These are phyloP conservation scores for Acanthosepion esculentum DNA, from an alignment of 2,888 invertebrate genomes.

Conservation along the genomic window DNA sequence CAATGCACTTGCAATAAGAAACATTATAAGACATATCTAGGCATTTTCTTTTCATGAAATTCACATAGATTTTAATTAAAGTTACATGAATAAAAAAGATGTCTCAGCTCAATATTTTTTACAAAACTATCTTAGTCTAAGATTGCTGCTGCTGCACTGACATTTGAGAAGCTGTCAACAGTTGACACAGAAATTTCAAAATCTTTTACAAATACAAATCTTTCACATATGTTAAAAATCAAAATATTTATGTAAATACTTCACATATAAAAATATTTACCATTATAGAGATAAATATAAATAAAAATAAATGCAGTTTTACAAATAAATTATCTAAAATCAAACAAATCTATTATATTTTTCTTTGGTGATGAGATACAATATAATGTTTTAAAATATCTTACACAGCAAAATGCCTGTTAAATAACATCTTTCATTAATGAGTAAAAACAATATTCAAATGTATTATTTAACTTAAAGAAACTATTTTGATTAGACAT, in stretches of 20 bases:
- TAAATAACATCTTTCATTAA: no score
- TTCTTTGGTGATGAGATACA: no score
- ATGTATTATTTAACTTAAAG: no score
- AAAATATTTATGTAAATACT: neutral
- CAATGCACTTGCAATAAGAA: neutral
- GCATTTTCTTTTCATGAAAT: neutral
- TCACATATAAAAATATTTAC: neutral
- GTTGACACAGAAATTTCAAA: conserved; percentile 5
- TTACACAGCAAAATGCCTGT: no score
- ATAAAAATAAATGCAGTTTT: neutral
- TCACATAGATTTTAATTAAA: no score
- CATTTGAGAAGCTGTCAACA: conserved; percentile 4
- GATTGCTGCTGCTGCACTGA: neutral
- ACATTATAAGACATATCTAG: neutral
- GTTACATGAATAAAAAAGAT: no score
- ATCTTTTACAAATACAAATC: neutral
- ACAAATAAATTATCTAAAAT: neutral
- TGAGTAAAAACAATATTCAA: no score
- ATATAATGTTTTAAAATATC: no score
- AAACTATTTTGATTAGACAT: no score
- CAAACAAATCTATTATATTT: neutral
- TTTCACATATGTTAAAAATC: neutral
- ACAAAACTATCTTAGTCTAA: neutral
- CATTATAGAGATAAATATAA: neutral
- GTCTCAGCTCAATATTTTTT: no score